Conservation (phyloP, 1,140 invertebrate species). For the Eriosoma lanigerum region DNA sequence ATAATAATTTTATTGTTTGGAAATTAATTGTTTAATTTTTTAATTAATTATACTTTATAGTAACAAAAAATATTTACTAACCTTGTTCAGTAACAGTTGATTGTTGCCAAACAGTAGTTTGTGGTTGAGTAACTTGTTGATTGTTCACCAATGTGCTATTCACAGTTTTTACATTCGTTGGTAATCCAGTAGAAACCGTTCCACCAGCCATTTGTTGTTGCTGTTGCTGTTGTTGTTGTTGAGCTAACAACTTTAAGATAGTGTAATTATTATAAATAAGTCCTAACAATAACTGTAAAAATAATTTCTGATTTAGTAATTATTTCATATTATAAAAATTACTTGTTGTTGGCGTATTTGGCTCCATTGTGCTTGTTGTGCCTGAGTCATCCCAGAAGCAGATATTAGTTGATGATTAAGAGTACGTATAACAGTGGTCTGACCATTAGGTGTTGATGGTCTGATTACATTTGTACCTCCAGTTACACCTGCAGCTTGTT, state of each 20-base stretch:
- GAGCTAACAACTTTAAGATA: constrained; percentile 51
- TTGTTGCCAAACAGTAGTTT: constrained; percentile 48
- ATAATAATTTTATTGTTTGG: too few species aligned
- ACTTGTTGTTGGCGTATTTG: constrained; percentile 47
- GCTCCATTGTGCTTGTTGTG: constrained; percentile 46
- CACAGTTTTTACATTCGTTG: constrained; percentile 26
- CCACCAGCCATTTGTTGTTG: constrained; percentile 57
- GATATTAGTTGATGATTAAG: constrained; percentile 47
- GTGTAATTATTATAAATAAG: background rate
- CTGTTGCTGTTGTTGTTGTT: constrained; percentile 58
- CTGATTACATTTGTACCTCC: constrained; percentile 34
- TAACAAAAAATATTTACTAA: constrained; percentile 10
- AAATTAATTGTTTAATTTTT: too few species aligned
- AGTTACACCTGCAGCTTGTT: constrained; percentile 11
- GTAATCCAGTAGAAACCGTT: constrained; percentile 46
- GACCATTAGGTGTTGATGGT: constrained; percentile 19
- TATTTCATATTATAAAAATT: background rate
- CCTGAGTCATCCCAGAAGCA: constrained; percentile 33
- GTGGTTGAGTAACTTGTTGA: constrained; percentile 40
- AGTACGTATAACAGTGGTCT: constrained; percentile 39
- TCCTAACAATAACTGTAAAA: background rate
- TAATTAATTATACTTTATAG: too few species aligned
- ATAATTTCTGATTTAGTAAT: background rate
- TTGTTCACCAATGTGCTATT: constrained; percentile 32
- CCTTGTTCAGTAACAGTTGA: constrained; percentile 42